These are phyloP conservation scores for Apodemia mormo DNA, from an alignment of 2,888 invertebrate genomes.

Conservation along the genomic window DNA sequence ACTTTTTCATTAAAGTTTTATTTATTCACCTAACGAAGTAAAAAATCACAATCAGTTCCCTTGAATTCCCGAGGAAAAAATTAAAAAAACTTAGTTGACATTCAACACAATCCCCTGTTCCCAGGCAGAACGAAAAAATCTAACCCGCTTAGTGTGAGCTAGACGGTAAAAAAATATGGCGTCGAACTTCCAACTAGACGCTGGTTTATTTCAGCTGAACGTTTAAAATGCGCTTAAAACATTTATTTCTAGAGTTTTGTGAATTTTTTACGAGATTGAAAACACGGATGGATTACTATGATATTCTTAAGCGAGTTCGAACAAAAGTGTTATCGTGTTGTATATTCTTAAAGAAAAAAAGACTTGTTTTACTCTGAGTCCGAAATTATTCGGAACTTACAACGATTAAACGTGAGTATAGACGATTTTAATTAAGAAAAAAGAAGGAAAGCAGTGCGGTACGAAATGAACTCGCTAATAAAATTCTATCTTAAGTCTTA, in stretches of 20 bases:
- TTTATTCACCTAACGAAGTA: not conserved
- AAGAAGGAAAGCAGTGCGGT: too few species aligned
- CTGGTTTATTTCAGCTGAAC: constrained; percentile 19
- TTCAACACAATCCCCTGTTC: constrained; percentile 24
- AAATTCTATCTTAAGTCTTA: too few species aligned
- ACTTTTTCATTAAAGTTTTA: constrained; percentile 1
- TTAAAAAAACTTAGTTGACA: constrained; percentile 22
- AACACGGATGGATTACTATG: constrained; percentile 1
- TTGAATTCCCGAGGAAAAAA: constrained; percentile 6
- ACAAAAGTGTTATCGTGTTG: too few species aligned
- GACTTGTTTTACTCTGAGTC: too few species aligned
- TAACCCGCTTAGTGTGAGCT: constrained; percentile 16
- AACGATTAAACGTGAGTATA: too few species aligned
- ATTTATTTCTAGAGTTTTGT: not conserved
- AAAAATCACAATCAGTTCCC: constrained; percentile 13
- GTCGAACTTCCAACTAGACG: constrained; percentile 19
- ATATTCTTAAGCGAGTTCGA: too few species aligned
- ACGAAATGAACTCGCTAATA: too few species aligned
- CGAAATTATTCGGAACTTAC: too few species aligned
- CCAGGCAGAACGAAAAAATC: constrained; percentile 15
- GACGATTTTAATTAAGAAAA: too few species aligned
- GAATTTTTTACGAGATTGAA: constrained; percentile 2
- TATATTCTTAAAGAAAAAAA: too few species aligned
- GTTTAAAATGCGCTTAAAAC: constrained; percentile 9
- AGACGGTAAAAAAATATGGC: constrained; percentile 22